Percentiles rank a stretch among this genome's conserved stretches.
These are phyloP conservation scores for Hyposoter dolosus DNA, from an alignment of 2,888 invertebrate genomes.

Conservation along the genomic window DNA sequence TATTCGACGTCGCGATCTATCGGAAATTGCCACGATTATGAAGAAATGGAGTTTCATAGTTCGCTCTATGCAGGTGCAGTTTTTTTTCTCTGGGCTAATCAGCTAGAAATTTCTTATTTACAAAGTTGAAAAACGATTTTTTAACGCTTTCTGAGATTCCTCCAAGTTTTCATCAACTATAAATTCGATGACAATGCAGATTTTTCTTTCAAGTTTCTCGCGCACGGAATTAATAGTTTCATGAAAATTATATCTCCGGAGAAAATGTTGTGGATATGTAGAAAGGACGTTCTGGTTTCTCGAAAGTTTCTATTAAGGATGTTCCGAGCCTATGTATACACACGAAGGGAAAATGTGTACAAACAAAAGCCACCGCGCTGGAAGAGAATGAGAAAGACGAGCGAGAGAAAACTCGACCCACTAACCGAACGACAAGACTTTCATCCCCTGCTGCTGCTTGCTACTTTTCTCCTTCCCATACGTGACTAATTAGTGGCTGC, in stretches of 20 bases:
- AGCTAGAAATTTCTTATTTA: too few relatives aligned
- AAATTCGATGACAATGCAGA: background rate
- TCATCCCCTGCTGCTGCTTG: slow-evolving; percentile 1
- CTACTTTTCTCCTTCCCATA: background rate
- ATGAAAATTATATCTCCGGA: background rate
- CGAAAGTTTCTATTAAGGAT: background rate
- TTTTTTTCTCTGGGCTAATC: background rate
- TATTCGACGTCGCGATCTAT: background rate
- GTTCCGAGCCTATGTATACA: background rate
- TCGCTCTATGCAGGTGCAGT: background rate
- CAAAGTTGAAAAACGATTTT: too few relatives aligned
- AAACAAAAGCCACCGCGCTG: background rate
- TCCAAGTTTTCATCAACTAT: too few relatives aligned
- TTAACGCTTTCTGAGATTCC: too few relatives aligned
- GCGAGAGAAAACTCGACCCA: slow-evolving; percentile 47
- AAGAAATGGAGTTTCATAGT: background rate
- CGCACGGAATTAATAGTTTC: background rate
- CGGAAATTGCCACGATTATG: background rate
- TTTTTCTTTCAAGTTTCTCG: background rate
- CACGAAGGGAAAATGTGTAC: background rate
- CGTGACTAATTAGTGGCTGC: slow-evolving; percentile 64
- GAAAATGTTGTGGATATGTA: background rate
- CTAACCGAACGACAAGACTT: slow-evolving; percentile 40
- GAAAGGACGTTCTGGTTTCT: background rate
- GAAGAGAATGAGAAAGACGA: background rate